A percentile compares a stretch with the other conserved stretches of the same genome.
These are phyloP conservation scores for Nesospiza acunhae DNA, from an alignment of 2,113 vertebrate genomes.

Conservation along the genomic window DNA sequence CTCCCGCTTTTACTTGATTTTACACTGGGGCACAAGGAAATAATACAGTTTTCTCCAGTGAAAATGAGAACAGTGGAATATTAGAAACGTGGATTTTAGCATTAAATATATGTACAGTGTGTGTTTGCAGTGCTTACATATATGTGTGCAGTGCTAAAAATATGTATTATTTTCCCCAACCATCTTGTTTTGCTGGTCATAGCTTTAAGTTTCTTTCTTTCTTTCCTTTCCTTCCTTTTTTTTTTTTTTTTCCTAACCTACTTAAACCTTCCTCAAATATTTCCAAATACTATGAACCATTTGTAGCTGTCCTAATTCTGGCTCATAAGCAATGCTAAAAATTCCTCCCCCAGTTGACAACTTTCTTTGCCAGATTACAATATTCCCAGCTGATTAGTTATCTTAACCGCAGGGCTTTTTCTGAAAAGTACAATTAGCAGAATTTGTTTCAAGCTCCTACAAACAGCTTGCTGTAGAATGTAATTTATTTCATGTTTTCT, in stretches of 20 bases:
- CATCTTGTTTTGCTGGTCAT: neutral
- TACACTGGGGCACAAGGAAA: neutral
- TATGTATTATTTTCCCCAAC: neutral
- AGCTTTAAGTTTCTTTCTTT: neutral
- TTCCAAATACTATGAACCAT: neutral
- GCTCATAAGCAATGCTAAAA: constrained; percentile 38
- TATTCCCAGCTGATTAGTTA: constrained; percentile 55
- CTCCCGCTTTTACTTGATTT: neutral
- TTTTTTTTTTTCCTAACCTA: neutral
- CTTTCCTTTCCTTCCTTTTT: too few species aligned
- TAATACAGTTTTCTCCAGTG: neutral
- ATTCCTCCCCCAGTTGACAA: constrained; percentile 33
- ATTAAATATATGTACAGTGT: neutral
- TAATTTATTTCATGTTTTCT: constrained; percentile 38
- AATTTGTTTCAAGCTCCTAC: constrained; percentile 23
- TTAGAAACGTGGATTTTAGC: neutral
- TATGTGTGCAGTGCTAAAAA: neutral
- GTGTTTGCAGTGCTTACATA: neutral
- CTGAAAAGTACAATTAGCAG: constrained; percentile 40
- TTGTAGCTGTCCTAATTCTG: constrained; percentile 47
- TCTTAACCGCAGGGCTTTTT: neutral
- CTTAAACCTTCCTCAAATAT: constrained; percentile 18
- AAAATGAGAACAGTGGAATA: neutral
- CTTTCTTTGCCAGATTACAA: constrained; percentile 37
- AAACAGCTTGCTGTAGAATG: neutral